Base-by-base conservation (phyloP, 2,113 vertebrate genomes). In the Syngnathoides biaculeatus region DNA sequence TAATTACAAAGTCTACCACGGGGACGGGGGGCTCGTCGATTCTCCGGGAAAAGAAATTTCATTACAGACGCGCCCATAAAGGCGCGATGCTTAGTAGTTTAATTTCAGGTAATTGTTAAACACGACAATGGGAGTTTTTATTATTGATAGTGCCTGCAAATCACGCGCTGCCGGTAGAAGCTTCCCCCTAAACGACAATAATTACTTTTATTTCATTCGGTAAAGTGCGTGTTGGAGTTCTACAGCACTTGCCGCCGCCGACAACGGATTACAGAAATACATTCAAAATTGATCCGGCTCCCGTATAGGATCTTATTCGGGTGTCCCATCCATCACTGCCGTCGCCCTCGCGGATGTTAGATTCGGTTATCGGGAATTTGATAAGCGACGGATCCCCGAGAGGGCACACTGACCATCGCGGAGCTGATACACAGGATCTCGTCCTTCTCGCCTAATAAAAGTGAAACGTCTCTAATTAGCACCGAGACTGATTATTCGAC, bases 1-100 rank as follows among this genome's bases (percentile, higher is more conserved):
- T 90, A 88, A 88, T 89, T 88, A 86, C 78, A 81, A 53, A 69
- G 77, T 78, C 74, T 64, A 79, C 81, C 78, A n/a, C 61, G 58
- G 83, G 84, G 80, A 86, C 71, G 42, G 58, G 58, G 13, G 69
- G 74, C 71, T 75, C 77, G 84, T 84, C 70, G 74, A 82, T 87
- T 88, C 84, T 74, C 64, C 63, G 75, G 83, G 81, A 88, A 68
- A 71, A 80, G 58, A 81, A 72, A 84, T 88, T 82, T 82, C 71
- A 80, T 86, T 79, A 83, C 71, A 52, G 40, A 59, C 64, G 47
- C 40, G 24, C 65, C 65, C 67, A 68, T 80, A 82, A 83, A 85
- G n/a, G 58, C 48, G 26, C 15, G 73, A 77, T 75, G 65, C 73
- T 73, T 71, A 70, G 71, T 65, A 47, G 75, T 80, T 75, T 42